Conservation (phyloP, 2,888 invertebrate genomes). For the Metalampra italica region DNA sequence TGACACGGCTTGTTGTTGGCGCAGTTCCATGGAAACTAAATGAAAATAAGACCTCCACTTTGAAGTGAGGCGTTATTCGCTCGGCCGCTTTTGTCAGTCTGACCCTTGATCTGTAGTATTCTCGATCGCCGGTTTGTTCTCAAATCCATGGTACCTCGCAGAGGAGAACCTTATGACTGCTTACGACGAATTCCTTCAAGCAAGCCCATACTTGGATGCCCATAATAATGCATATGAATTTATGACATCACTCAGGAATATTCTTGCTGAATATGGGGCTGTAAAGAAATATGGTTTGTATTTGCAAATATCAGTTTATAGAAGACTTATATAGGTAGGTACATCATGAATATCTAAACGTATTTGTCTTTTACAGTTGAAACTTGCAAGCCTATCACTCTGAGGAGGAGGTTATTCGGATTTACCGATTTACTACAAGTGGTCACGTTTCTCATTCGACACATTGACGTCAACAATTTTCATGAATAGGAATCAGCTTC, state of each 20-base stretch:
- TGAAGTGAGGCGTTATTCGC: no score
- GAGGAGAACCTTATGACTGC: slow-evolving; percentile 73
- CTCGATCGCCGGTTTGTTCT: no score
- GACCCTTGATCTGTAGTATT: no score
- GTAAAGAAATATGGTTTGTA: slow-evolving; percentile 65
- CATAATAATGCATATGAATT: slow-evolving; percentile 68
- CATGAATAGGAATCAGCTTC: slow-evolving; percentile 32
- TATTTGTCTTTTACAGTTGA: slow-evolving; percentile 43
- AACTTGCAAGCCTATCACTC: slow-evolving; percentile 56
- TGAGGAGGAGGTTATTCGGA: slow-evolving; percentile 57
- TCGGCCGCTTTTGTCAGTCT: no score
- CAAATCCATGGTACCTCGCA: slow-evolving; percentile 59
- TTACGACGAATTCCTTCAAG: slow-evolving; percentile 70
- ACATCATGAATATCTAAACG: no score
- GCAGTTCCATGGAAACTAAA: no score
- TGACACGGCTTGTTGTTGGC: no score
- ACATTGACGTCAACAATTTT: slow-evolving; percentile 54
- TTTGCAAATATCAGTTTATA: not conserved
- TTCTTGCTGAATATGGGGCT: slow-evolving; percentile 70
- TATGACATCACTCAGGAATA: slow-evolving; percentile 68
- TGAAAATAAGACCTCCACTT: no score
- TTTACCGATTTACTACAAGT: slow-evolving; percentile 61
- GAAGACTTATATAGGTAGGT: not conserved
- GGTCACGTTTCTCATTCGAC: slow-evolving; percentile 50
- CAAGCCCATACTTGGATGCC: slow-evolving; percentile 68